These are phyloP conservation scores for Heliconius charithonia DNA, from an alignment of 2,888 invertebrate species.

Conservation along the genomic window DNA sequence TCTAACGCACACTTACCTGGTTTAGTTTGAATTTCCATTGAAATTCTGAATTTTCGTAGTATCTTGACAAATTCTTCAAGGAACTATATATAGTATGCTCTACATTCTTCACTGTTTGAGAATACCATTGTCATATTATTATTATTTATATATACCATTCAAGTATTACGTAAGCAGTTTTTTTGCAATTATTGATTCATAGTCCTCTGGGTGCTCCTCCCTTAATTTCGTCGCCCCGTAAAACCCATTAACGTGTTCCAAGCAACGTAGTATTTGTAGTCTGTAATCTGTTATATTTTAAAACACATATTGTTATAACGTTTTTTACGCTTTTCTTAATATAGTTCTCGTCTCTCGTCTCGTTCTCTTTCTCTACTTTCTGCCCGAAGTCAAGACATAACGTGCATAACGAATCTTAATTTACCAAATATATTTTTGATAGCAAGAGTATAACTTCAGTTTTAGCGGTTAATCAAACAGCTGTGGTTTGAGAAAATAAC, in stretches of 20 bases:
- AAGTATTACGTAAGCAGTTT: too few relatives aligned
- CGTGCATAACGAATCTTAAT: too few relatives aligned
- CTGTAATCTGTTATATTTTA: conserved; percentile 53
- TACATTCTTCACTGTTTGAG: conserved; percentile 76
- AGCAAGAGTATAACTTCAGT: conserved; percentile 21
- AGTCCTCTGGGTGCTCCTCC: conserved; percentile 81
- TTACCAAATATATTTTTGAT: conserved; percentile 6
- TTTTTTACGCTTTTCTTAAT: too few relatives aligned
- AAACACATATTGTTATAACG: neutral
- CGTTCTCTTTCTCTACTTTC: too few relatives aligned
- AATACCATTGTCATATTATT: conserved; percentile 82
- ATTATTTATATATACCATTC: too few relatives aligned
- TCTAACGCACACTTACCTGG: conserved; percentile 72
- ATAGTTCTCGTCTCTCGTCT: too few relatives aligned
- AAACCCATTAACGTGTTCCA: conserved; percentile 84
- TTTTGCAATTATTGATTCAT: too few relatives aligned
- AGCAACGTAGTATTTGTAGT: conserved; percentile 74
- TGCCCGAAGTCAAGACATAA: too few relatives aligned
- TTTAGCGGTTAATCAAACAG: conserved; percentile 26
- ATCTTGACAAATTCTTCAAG: conserved; percentile 78
- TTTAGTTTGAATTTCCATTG: conserved; percentile 85
- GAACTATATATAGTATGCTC: conserved; percentile 86
- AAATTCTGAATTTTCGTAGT: conserved; percentile 76
- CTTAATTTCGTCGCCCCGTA: conserved; percentile 84
- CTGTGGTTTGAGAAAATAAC: neutral